Evolutionary conservation across 64 coral and sea anemone genomes (phyloP), one percentile per base, ranked within the genome.

Genomic region (Actinia tenebrosa): DNA sequence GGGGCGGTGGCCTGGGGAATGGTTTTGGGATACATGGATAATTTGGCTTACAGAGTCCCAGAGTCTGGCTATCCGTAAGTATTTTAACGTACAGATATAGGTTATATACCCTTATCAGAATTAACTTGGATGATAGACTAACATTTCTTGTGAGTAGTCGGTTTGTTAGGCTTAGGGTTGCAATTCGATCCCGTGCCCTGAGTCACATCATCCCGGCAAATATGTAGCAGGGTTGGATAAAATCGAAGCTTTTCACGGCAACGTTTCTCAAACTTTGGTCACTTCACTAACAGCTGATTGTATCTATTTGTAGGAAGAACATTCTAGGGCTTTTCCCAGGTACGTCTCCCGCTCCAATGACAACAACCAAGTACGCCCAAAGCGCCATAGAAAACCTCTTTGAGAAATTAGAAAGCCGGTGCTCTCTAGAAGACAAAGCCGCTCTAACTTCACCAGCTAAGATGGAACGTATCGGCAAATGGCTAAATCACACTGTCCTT

Each of bases 1-100:
- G 94, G 94, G 19, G 89, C 94, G 22, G 91, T 93, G 86, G 94
- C 94, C 53, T 97, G 94, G 94, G 86, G 88, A 45, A 97, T 87
- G 80, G 64, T 97, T 45, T 80, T 97, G 45, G 94, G 94, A 84
- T 93, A 97, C 71, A 88, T 84, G 83, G 88, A 93, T 63, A 97
- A 93, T 60, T 45, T 93, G 55, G 94, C 93, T 42, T 55, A 86
- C 10, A 86, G 45, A 46, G 77, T 63, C 2, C 85, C 82, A 0
- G 64, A 95, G 3, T 81, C 84, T 10, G 88, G 87, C 72, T 92
- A 92, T 56, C 88, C 63, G 94, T 95, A 79, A 92, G 94, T 92
- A 44, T 66, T 17, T 20, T 20, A n/a, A 2, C 10, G 63, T 66
- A 50, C n/a, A 66, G 23, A 23, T 58, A 58, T 58, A 16, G 7